Percentiles rank a stretch among this genome's conserved stretches.
Evolutionary conservation across 2,888 invertebrate genomes (phyloP).

Genomic region (Electrophaes corylata): DNA sequence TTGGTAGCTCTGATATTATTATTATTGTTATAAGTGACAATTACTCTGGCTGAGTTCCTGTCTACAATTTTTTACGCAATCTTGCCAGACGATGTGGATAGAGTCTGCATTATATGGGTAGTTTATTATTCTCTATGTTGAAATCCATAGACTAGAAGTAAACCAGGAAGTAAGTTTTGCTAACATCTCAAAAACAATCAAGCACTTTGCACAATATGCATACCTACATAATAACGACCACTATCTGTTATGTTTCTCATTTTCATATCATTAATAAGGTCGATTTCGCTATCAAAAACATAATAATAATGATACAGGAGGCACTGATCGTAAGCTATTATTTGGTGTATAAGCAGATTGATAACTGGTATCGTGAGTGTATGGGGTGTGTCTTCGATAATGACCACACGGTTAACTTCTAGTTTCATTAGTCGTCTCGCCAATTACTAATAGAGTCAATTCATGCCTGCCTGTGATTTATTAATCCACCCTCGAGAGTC

Average conservation of each 20-base stretch:
- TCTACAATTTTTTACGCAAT: background rate
- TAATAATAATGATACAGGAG: background rate
- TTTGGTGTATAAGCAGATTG: too few relatives aligned
- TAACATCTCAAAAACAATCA: background rate
- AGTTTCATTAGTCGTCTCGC: constrained; percentile 33
- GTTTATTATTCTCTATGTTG: background rate
- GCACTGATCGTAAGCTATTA: background rate
- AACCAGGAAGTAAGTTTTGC: background rate
- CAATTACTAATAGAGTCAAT: constrained; percentile 22
- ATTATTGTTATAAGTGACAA: background rate
- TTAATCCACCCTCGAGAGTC: constrained; percentile 11
- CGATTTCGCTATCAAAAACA: background rate
- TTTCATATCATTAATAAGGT: constrained; percentile 11
- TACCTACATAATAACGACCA: background rate
- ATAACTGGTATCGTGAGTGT: constrained; percentile 52
- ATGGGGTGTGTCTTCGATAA: constrained; percentile 37
- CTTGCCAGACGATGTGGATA: background rate
- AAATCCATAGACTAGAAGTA: background rate
- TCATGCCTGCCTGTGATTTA: constrained; percentile 24
- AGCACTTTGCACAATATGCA: background rate
- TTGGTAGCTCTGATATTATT: background rate
- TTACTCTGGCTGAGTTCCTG: background rate
- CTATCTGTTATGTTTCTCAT: constrained; percentile 3
- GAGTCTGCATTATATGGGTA: background rate
- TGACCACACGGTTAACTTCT: constrained; percentile 40